Percentiles rank a stretch among this genome's conserved stretches.
Conservation (phyloP, 2,888 invertebrate species). For the Eilema caniola region DNA sequence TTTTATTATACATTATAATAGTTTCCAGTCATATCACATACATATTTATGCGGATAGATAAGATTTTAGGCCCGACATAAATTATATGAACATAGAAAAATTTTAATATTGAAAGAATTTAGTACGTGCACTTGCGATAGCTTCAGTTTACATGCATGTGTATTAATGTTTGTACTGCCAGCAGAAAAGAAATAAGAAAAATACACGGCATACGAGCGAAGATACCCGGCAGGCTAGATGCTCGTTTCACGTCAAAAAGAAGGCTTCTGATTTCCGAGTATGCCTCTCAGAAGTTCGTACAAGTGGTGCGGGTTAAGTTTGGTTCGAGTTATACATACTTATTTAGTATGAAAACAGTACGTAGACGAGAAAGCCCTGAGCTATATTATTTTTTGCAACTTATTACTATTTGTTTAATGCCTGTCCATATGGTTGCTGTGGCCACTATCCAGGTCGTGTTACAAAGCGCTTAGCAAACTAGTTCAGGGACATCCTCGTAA, state of each 20-base stretch:
- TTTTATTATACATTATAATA: no score
- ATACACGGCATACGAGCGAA: neutral
- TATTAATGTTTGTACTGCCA: neutral
- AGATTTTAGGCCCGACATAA: neutral
- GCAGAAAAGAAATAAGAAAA: neutral
- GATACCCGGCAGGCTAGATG: neutral
- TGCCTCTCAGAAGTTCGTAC: no score
- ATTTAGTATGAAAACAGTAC: neutral
- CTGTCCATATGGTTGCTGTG: constrained; percentile 46
- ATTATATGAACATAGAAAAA: no score
- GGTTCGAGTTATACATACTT: no score
- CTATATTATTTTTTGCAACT: neutral
- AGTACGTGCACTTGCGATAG: no score
- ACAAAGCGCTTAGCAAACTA: constrained; percentile 77
- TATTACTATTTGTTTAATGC: constrained; percentile 30
- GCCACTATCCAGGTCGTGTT: constrained; percentile 77
- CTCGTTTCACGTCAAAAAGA: neutral
- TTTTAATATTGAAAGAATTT: no score
- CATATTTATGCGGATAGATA: no score
- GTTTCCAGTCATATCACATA: neutral
- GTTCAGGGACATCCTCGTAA: constrained; percentile 80
- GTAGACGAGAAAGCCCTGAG: neutral
- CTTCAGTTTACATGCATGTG: no score
- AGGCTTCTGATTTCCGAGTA: neutral
- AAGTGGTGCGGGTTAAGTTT: no score